These are phyloP conservation scores for Aspidiotus rigidus DNA, from an alignment of 2,888 invertebrate species.

Conservation along the genomic window DNA sequence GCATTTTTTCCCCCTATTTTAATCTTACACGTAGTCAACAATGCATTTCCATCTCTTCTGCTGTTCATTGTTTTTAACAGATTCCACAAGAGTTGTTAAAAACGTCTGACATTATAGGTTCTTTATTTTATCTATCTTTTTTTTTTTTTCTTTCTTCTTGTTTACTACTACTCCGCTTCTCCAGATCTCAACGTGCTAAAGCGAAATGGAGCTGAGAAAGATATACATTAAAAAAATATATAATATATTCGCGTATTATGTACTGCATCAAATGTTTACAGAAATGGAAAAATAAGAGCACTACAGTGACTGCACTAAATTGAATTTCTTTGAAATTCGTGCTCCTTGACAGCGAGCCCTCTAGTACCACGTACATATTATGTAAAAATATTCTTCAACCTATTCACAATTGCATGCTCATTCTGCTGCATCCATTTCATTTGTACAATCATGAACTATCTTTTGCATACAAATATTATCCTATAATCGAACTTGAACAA, in stretches of 20 bases:
- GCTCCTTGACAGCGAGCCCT: background rate
- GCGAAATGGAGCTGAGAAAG: too few species aligned
- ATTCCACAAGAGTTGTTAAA: conserved; percentile 26
- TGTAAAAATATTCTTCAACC: too few species aligned
- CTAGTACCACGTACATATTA: too few species aligned
- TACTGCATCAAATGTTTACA: background rate
- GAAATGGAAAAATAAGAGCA: conserved; percentile 2
- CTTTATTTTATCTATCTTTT: background rate
- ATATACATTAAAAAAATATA: too few species aligned
- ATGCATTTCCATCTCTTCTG: conserved; percentile 7
- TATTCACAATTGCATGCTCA: too few species aligned
- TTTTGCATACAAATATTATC: too few species aligned
- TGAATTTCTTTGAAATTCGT: conserved; percentile 21
- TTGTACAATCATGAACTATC: too few species aligned
- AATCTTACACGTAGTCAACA: background rate
- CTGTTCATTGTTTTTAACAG: conserved; percentile 10
- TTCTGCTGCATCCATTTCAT: too few species aligned
- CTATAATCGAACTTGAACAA: too few species aligned
- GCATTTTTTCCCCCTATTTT: background rate
- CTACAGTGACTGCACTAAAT: background rate
- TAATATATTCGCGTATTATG: background rate
- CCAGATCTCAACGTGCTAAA: too few species aligned
- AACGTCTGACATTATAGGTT: conserved; percentile 21
- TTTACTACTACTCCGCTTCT: too few species aligned
- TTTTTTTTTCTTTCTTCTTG: too few species aligned